These are phyloP conservation scores for Apocrypta bakeri DNA, from an alignment of 1,140 invertebrate species.

Conservation along the genomic window DNA sequence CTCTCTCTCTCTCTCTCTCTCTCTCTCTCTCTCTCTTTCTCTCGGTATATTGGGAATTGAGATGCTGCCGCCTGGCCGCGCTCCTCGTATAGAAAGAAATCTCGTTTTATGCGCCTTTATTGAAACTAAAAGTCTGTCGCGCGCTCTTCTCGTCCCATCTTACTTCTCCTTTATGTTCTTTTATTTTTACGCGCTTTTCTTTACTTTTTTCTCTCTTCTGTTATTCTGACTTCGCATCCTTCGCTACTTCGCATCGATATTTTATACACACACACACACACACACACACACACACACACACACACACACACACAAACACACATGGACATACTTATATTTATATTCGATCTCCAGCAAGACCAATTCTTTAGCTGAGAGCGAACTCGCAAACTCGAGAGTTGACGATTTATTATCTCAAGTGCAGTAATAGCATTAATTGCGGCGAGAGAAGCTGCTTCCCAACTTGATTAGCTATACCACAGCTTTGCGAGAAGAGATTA, in stretches of 20 bases:
- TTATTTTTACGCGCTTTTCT: background rate
- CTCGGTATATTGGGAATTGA: conserved; percentile 10
- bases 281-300: too few species aligned
- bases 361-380: background rate
- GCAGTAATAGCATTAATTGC: background rate
- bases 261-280: background rate
- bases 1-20: background rate
- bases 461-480: background rate
- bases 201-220: background rate
- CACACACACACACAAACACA: too few species aligned
- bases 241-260: background rate
- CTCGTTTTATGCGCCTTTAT: conserved; percentile 25
- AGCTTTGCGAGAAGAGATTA: background rate
- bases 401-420: background rate
- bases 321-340: too few species aligned
- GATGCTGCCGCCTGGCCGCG: background rate
- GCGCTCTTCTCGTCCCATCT: background rate
- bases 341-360: background rate
- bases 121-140: conserved; percentile 17
- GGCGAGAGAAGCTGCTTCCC: background rate
- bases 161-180: background rate
- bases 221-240: background rate
- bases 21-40: background rate
- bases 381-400: background rate
- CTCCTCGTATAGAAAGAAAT: background rate